phyloP scores from a whole-genome alignment of 2,797 vertebrate genomes.

The Nothura maculosa region DNA sequence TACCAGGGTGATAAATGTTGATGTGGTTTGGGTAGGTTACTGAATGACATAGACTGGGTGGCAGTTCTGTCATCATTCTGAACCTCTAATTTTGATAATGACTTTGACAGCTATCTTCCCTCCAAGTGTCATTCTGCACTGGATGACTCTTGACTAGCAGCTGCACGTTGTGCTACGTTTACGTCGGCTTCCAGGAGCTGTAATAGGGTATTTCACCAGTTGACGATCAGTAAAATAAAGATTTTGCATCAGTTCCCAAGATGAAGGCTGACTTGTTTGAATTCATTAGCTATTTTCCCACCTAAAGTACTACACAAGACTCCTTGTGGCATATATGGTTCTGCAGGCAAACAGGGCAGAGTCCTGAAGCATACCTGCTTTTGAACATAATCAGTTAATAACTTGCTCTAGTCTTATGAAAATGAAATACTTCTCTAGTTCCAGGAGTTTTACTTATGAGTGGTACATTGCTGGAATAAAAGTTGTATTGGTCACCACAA shows the following conservation, averaged over 20 bases:
- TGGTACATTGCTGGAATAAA: not conserved
- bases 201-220: not conserved
- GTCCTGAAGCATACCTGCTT: not conserved
- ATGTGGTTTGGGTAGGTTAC: not conserved
- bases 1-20: not conserved
- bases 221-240: not conserved
- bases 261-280: not conserved
- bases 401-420: not conserved
- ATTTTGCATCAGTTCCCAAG: not conserved
- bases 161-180: not conserved
- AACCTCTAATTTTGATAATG: not conserved
- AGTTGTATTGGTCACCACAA: not conserved
- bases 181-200: not conserved
- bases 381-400: not conserved
- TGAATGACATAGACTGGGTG: not conserved
- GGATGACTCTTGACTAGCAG: not conserved
- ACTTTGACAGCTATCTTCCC: not conserved
- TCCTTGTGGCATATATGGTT: not conserved
- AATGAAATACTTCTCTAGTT: not conserved
- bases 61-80: not conserved
- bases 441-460: fast-evolving
- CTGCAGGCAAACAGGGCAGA: not conserved
- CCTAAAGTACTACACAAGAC: too few species aligned
- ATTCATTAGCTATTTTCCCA: not conserved
- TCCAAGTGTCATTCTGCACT: not conserved